Percentiles rank a stretch among this genome's conserved stretches.
Conservation (phyloP, 2,888 invertebrate genomes). For the Pterobdella sp. region DNA sequence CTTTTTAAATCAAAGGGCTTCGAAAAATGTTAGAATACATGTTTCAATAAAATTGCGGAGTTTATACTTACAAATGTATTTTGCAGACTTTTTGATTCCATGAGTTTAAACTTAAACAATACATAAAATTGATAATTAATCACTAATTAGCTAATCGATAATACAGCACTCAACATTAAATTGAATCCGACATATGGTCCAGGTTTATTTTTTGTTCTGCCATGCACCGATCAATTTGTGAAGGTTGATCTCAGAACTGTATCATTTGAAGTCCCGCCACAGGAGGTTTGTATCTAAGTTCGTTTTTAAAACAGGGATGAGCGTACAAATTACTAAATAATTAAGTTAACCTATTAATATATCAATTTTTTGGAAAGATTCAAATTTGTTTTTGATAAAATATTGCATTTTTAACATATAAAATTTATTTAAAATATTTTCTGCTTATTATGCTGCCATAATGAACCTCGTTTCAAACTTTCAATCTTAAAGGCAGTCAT, state of each 20-base stretch:
- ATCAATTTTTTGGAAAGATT: too few species aligned
- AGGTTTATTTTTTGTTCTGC: constrained; percentile 40
- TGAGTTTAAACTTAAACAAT: not conserved
- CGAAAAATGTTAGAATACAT: not conserved
- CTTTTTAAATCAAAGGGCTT: not conserved
- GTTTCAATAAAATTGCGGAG: not conserved
- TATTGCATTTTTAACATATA: too few species aligned
- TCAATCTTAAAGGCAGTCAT: too few species aligned
- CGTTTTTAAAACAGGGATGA: too few species aligned
- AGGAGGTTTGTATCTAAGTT: constrained; percentile 39
- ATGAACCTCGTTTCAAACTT: too few species aligned
- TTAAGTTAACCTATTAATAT: too few species aligned
- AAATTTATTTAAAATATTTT: too few species aligned
- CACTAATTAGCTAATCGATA: not conserved
- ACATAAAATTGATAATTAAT: not conserved
- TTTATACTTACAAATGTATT: not conserved
- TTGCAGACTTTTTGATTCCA: too few species aligned
- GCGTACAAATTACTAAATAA: too few species aligned
- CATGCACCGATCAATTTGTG: constrained; percentile 40
- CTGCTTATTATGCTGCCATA: too few species aligned
- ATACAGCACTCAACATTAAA: not conserved
- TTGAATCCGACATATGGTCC: constrained; percentile 17
- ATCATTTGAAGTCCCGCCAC: constrained; percentile 49
- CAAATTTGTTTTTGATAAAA: too few species aligned
- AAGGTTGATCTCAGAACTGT: constrained; percentile 42